Base-by-base conservation (phyloP, 1,140 invertebrate genomes). In the Fopius arisanus region DNA sequence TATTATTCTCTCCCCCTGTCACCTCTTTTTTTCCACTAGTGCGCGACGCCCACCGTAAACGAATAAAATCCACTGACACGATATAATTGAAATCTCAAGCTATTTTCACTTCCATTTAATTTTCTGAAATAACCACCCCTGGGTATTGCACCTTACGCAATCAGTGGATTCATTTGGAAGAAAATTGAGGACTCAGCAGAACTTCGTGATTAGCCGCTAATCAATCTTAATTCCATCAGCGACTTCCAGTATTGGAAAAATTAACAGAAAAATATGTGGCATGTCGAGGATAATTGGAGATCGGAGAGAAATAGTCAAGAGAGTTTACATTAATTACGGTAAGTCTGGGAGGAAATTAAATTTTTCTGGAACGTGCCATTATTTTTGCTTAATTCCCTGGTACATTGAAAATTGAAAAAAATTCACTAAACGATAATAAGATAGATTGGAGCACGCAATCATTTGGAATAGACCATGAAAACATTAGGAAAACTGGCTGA, bases 21-120 rank as follows among this genome's bases (percentile, higher is more conserved):
- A 26, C 12, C 54, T 59, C 23, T 59, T 59, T 59, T 28, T 59
- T 59, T 26, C 10, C 23, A 21, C 21, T 19, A 21, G 9, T 5
- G 10, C 19, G 6, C 23, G 43, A 12, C 33, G 14, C 54, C 23
- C 54, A 28, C 12, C 19, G 12, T 59, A 26, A 26, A 26, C 54
- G 54, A 59, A 59, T 59, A 59, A 59, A 59, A 59, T 48, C 43
- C 43, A 48, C 43, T 48, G 43, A 48, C 43, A 48, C 43, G n/a
- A 19, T 48, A 48, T 48, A 48, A 48, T 48, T 48, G 43, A n/a
- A 48, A 48, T n/a, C 43, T 48, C 43, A 48, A 48, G 43, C 43
- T 48, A 48, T 48, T n/a, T 48, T 48, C 43, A n/a, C 43, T 48
- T 16, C 43, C 43, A 48, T 48, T 48, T 48, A 48, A 48, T 48